Evolutionary conservation across 2,888 invertebrate genomes (phyloP).

Genomic region (Chloromyia formosa): DNA sequence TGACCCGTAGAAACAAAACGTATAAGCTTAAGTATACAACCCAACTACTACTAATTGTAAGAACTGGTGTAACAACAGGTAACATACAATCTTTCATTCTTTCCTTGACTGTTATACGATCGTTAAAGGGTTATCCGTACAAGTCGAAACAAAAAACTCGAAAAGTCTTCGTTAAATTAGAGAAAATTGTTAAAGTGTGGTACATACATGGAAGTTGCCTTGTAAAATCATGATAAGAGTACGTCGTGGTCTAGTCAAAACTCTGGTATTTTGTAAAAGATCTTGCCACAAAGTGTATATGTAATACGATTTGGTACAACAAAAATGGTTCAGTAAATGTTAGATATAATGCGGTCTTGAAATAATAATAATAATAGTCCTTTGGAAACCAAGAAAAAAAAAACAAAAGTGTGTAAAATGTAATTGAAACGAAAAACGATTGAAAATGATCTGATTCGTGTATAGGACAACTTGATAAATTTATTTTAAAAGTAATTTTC

Average conservation of each 20-base stretch:
- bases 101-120: slow-evolving; percentile 12
- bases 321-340: slow-evolving; percentile 1
- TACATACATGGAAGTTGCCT: neutral
- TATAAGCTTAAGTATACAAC: neutral
- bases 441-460: neutral
- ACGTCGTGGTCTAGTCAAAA: neutral
- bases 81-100: slow-evolving; percentile 1
- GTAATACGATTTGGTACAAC: slow-evolving; percentile 7
- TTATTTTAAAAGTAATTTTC: slow-evolving; percentile 17
- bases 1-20: neutral
- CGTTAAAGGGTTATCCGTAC: slow-evolving; percentile 31
- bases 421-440: slow-evolving; percentile 29
- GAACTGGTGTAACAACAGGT: slow-evolving; percentile 10
- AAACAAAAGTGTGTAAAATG: neutral
- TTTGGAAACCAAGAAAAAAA: too few species aligned
- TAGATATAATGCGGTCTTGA: slow-evolving; percentile 39
- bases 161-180: slow-evolving; percentile 13
- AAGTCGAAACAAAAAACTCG: neutral
- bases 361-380: slow-evolving; percentile 1
- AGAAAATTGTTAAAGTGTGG: slow-evolving; percentile 10
- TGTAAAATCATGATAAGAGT: neutral
- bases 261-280: neutral
- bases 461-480: neutral
- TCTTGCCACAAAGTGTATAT: slow-evolving; percentile 4
- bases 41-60: neutral